phyloP scores from a whole-genome alignment of 2,888 invertebrate species.

The Pasiphila rectangulata region DNA sequence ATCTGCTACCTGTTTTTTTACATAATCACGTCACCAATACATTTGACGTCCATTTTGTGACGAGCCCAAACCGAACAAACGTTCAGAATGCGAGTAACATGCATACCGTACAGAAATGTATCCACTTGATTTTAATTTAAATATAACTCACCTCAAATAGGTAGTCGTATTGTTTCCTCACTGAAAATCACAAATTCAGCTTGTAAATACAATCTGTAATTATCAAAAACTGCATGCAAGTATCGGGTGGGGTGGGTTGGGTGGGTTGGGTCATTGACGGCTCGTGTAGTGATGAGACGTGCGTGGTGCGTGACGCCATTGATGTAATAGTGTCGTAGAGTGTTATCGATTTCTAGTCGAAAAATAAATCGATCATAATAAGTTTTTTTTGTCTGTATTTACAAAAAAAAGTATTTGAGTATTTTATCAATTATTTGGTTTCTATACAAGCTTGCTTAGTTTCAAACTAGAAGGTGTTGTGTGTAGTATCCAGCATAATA shows the following conservation, averaged over 20 bases:
- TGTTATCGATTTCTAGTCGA: not conserved
- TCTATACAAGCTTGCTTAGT: too few relatives aligned
- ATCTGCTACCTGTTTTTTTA: slow-evolving; percentile 49
- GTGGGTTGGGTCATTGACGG: slow-evolving; percentile 68
- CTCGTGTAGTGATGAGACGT: too few relatives aligned
- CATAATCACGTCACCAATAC: slow-evolving; percentile 73
- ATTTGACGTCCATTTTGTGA: slow-evolving; percentile 77
- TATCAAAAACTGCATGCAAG: slow-evolving; percentile 50
- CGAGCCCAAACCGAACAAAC: slow-evolving; percentile 37
- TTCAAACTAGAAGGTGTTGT: too few relatives aligned
- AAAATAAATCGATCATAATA: not conserved
- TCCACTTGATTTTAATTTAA: not conserved
- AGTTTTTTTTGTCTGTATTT: too few relatives aligned
- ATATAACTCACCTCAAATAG: slow-evolving; percentile 20
- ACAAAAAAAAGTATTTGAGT: too few relatives aligned
- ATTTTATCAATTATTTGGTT: too few relatives aligned
- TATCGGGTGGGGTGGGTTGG: too few relatives aligned
- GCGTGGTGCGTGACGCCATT: slow-evolving; percentile 77
- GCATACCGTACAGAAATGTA: not conserved
- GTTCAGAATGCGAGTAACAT: slow-evolving; percentile 10
- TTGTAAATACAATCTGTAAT: slow-evolving; percentile 35
- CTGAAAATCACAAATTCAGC: slow-evolving; percentile 30
- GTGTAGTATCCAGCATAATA: too few relatives aligned
- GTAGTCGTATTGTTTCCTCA: slow-evolving; percentile 6
- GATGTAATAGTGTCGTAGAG: slow-evolving; percentile 42